phyloP scores from a whole-genome alignment of 2,113 vertebrate species.

The Athene noctua region DNA sequence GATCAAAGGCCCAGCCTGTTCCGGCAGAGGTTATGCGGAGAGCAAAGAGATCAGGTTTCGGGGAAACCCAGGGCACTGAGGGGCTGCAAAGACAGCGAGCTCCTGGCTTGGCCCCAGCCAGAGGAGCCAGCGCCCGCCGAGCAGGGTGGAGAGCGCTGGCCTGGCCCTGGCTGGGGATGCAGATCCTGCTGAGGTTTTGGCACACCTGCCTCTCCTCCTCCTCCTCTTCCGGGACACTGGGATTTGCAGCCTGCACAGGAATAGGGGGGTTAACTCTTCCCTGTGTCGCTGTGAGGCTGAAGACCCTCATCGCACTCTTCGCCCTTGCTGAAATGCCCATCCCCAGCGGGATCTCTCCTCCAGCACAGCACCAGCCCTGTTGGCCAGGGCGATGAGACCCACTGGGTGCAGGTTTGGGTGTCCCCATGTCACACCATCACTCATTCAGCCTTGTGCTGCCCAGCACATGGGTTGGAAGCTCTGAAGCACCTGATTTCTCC shows the following conservation, averaged over 20 bases:
- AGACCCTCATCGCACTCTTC: accelerated
- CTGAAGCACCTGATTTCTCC: background rate
- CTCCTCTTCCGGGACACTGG: background rate
- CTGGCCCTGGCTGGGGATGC: background rate
- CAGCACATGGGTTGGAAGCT: background rate
- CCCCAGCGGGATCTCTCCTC: background rate
- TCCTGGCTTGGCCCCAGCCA: background rate
- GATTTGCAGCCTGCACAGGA: background rate
- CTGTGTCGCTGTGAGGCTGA: accelerated
- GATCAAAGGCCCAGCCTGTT: slow-evolving; percentile 51
- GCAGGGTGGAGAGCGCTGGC: background rate
- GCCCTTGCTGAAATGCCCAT: background rate
- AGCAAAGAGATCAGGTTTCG: slow-evolving; percentile 71
- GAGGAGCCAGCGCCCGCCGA: background rate
- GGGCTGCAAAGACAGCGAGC: background rate
- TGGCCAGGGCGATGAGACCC: background rate
- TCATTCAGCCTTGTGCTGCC: background rate
- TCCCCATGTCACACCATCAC: accelerated
- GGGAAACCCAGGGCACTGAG: slow-evolving; percentile 30
- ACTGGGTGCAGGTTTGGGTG: background rate
- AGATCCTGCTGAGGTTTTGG: background rate
- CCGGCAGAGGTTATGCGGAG: slow-evolving; percentile 48
- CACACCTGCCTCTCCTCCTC: background rate
- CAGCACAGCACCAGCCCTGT: background rate
- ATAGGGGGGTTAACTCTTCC: background rate